phyloP scores from a whole-genome alignment of 2,888 invertebrate genomes.

The Phengaris arion region DNA sequence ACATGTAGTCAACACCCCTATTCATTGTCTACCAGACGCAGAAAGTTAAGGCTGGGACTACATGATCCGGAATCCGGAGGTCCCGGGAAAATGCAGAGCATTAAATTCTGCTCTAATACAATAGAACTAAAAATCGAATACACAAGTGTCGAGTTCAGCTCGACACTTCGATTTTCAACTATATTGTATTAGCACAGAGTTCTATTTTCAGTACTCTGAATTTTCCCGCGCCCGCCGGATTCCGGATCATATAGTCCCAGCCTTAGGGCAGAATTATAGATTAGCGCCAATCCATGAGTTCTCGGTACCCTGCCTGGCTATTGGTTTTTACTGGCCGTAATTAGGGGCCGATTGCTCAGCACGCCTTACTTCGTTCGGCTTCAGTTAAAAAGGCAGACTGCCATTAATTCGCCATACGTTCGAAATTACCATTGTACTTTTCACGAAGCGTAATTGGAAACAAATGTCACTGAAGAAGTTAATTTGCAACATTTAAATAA shows the following conservation, averaged over 20 bases:
- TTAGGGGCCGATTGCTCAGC: conserved; percentile 59
- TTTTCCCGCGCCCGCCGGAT: no score
- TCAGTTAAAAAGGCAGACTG: conserved; percentile 41
- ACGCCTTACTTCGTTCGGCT: conserved; percentile 45
- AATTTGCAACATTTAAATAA: conserved; percentile 1
- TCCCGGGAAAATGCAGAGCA: no score
- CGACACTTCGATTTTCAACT: no score
- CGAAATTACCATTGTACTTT: conserved; percentile 35
- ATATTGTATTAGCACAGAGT: no score
- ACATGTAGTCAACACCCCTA: no score
- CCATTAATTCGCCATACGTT: conserved; percentile 42
- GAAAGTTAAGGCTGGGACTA: neutral
- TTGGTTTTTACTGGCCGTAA: conserved; percentile 38
- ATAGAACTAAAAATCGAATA: no score
- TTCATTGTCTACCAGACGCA: neutral
- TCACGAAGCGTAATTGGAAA: conserved; percentile 24
- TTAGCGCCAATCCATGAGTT: neutral
- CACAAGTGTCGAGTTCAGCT: no score
- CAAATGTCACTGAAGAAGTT: neutral
- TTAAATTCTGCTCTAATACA: no score
- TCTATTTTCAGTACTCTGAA: no score
- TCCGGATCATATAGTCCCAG: no score
- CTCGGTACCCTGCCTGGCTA: conserved; percentile 27
- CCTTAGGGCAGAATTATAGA: neutral
- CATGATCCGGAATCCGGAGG: no score